Percentiles rank a stretch among this genome's conserved stretches.
Evolutionary conservation across 2,797 vertebrate species (phyloP).

Genomic region (Gymnodraco acuticeps): DNA sequence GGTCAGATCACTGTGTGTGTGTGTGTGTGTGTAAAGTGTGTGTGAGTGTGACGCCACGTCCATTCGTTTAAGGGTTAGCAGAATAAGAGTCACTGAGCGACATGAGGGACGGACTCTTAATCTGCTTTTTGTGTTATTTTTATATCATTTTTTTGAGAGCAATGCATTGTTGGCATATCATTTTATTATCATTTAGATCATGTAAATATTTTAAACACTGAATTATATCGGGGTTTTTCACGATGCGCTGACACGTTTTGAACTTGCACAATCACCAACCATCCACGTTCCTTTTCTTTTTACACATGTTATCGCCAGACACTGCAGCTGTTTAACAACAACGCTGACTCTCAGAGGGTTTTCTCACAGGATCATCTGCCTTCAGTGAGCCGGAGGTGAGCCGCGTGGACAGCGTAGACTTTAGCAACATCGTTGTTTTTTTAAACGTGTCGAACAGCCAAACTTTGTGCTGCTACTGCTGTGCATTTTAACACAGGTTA

Average conservation of each 20-base stretch:
- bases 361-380: slow-evolving; percentile 50
- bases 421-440: slow-evolving; percentile 26
- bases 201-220: slow-evolving; percentile 85
- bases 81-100: slow-evolving; percentile 43
- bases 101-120: slow-evolving; percentile 17
- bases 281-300: slow-evolving; percentile 31
- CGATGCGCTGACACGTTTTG: slow-evolving; percentile 67
- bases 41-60: slow-evolving; percentile 52
- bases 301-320: slow-evolving; percentile 64
- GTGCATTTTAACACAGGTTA: slow-evolving; percentile 46
- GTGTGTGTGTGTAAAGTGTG: slow-evolving; percentile 24
- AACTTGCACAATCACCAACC: slow-evolving; percentile 79
- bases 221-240: slow-evolving; percentile 69
- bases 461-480: slow-evolving; percentile 54
- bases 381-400: slow-evolving; percentile 44
- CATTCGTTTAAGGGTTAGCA: slow-evolving; percentile 48
- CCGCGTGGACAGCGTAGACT: slow-evolving; percentile 39
- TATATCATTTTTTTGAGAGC: slow-evolving; percentile 55
- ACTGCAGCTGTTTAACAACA: slow-evolving; percentile 63
- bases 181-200: slow-evolving; percentile 72
- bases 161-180: slow-evolving; percentile 63
- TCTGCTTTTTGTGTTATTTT: slow-evolving; percentile 21
- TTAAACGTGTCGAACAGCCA: slow-evolving; percentile 57
- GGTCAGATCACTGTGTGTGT: slow-evolving; percentile 67
- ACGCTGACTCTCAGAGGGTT: slow-evolving; percentile 43